phyloP scores from a whole-genome alignment of 1,140 invertebrate genomes.

The Latrodectus geometricus region DNA sequence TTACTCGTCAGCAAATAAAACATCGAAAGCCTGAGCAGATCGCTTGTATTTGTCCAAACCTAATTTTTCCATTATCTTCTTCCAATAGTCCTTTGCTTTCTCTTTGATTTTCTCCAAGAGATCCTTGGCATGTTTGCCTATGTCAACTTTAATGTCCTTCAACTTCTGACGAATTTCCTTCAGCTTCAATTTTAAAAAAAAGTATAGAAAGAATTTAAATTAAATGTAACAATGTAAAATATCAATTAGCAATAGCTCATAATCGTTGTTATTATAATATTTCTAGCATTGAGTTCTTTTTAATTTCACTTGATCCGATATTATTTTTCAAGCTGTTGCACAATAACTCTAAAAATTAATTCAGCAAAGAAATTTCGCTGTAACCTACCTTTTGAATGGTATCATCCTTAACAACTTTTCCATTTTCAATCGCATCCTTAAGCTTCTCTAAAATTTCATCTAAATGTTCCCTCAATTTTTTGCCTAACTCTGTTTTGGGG shows the following conservation, averaged over 20 bases:
- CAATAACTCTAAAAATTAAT: not conserved
- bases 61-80: constrained; percentile 39
- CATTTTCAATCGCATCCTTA: constrained; percentile 41
- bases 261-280: too few relatives aligned
- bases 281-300: too few relatives aligned
- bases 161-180: constrained; percentile 40
- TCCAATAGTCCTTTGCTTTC: constrained; percentile 48
- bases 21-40: not conserved
- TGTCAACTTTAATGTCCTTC: constrained; percentile 21
- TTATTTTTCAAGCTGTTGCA: not conserved
- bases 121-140: constrained; percentile 27
- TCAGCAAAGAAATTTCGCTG: not conserved
- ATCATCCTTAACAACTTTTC: constrained; percentile 38
- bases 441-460: constrained; percentile 38
- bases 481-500: constrained; percentile 17
- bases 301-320: not conserved
- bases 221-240: not conserved
- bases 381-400: constrained; percentile 25
- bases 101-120: constrained; percentile 32
- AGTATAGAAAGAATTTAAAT: not conserved
- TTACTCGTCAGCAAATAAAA: not conserved
- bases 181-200: not conserved
- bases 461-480: constrained; percentile 26
- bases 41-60: not conserved
- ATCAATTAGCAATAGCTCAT: not conserved